Base-by-base conservation (phyloP, 2,797 vertebrate species). In the Mionectes olivaceus region DNA sequence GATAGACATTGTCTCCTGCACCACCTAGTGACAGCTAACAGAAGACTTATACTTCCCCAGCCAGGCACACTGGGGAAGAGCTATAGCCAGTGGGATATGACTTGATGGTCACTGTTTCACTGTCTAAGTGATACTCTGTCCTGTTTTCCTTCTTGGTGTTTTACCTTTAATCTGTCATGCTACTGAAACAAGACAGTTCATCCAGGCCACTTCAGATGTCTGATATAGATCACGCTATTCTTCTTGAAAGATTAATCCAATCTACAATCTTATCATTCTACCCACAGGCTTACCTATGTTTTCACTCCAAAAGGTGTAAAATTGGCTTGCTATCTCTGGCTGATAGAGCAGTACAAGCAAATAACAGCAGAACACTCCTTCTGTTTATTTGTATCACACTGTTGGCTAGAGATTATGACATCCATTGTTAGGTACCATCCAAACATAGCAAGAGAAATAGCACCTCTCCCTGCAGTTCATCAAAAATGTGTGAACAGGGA, bases 301-400 rank as follows among this genome's bases (percentile, higher is more conserved):
- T 93, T 89, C 86, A 57, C 53, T 92, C 60, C 64, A 56, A 95
- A 92, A 63, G 49, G 56, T 95, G 75, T 87, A 94, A 95, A 95
- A 95, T 92, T 90, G 94, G 14, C 75, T 89, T 84, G 60, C 81
- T 76, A 47, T 53, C 74, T 76, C 86, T 90, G 32, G 63, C 78
- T 87, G 81, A 92, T 70, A 83, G 60, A 94, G 82, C 63, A 84
- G 52, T 76, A 85, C 87, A 89, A 87, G 68, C 49, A 91, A 94
- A 87, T 89, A 94, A 93, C 59, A 94, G 67, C 0, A 0, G 85
- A 93, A 89, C 78, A 35, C 82, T 91, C 56, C 46, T 89, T 50
- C 70, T 95, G 43, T 90, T 96, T 93, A 53, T 87, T 92, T 94
- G 86, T 93, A 87, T 61, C 83, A 76, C 60, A 68, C 64, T n/a